These are phyloP conservation scores for Tipula vernalis DNA, from an alignment of 2,888 invertebrate genomes.

Conservation along the genomic window DNA sequence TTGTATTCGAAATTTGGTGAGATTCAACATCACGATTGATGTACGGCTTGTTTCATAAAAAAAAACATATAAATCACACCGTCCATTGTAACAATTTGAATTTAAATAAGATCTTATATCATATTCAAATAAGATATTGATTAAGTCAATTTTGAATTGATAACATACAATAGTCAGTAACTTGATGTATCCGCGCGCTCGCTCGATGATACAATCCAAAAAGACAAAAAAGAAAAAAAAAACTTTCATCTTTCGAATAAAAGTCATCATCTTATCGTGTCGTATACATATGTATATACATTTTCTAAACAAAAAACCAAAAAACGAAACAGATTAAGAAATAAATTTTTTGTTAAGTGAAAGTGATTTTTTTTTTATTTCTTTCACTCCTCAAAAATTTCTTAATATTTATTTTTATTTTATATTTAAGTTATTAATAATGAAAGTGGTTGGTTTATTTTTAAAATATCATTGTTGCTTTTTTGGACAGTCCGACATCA, in stretches of 20 bases:
- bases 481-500: neutral
- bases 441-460: neutral
- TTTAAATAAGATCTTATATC: neutral
- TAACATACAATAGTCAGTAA: neutral
- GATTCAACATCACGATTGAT: no score
- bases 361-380: neutral
- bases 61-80: no score
- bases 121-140: neutral
- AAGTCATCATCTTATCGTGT: neutral
- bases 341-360: neutral
- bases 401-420: neutral
- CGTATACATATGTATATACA: neutral
- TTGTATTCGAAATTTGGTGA: no score
- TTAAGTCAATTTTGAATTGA: neutral
- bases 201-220: neutral
- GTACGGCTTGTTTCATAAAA: no score
- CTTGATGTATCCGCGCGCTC: neutral
- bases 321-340: neutral
- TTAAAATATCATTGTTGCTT: neutral
- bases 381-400: conserved; percentile 4
- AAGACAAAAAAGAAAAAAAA: neutral
- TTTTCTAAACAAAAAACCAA: neutral
- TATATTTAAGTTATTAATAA: neutral
- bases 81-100: no score
- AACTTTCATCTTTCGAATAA: neutral